Evolutionary conservation across 2,797 vertebrate species (phyloP).

Genomic region (Anisognathus igniventris): DNA sequence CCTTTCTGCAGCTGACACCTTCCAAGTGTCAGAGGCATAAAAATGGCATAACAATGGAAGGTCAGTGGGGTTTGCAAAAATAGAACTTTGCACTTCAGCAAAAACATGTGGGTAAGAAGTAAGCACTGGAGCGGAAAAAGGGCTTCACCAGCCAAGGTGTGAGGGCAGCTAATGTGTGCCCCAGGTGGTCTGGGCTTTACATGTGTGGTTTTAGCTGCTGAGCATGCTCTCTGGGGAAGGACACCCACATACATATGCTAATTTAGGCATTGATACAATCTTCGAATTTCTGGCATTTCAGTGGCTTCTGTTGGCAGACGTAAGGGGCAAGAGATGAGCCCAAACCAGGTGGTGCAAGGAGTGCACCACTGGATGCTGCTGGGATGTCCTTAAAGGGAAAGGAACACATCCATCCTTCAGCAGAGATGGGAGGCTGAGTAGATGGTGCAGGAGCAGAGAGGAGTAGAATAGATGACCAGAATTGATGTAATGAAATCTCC

Average conservation of each 20-base stretch:
- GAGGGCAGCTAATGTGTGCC: fast-evolving
- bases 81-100: background rate
- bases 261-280: background rate
- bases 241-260: fast-evolving
- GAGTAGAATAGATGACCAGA: background rate
- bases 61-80: background rate
- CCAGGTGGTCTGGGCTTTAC: background rate
- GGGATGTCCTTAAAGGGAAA: background rate
- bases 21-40: background rate
- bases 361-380: background rate
- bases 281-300: background rate
- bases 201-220: background rate
- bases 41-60: background rate
- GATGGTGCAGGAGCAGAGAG: background rate
- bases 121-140: background rate
- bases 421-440: background rate
- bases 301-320: background rate
- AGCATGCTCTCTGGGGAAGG: background rate
- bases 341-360: background rate
- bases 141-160: background rate
- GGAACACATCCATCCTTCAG: background rate
- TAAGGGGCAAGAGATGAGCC: background rate
- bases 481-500: background rate
- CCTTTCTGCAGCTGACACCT: background rate
- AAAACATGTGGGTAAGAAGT: background rate